Percentiles rank a stretch among this genome's conserved stretches.
Evolutionary conservation across 37 sponge, comb jelly and placozoan genomes (phyloP).

Genomic region (Halichondria panicea): DNA sequence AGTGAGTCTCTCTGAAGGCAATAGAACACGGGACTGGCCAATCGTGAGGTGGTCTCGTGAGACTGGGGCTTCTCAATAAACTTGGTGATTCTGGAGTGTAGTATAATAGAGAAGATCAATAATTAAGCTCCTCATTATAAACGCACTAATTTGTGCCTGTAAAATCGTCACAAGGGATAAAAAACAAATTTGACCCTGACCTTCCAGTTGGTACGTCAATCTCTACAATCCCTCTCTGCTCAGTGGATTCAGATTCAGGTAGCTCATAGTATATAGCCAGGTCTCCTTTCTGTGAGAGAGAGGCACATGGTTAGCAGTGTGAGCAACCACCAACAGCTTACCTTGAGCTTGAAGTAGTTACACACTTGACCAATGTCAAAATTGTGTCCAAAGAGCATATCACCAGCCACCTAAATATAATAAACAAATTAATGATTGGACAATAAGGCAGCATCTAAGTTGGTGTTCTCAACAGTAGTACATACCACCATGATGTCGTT

Average conservation of each 20-base stretch:
- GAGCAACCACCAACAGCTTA: slow-evolving; percentile 1
- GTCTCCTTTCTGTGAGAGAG: slow-evolving; percentile 51
- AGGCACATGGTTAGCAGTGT: too few species aligned
- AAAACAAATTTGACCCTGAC: neutral
- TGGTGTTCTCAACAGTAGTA: too few species aligned
- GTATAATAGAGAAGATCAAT: neutral
- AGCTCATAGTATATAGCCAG: slow-evolving; percentile 83
- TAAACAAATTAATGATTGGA: neutral
- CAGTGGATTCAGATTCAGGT: slow-evolving; percentile 44
- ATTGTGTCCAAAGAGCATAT: slow-evolving; percentile 81
- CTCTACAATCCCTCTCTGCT: slow-evolving; percentile 76
- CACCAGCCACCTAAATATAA: slow-evolving; percentile 72
- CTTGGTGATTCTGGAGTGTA: slow-evolving; percentile 49
- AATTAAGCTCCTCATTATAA: too few species aligned
- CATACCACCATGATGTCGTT: slow-evolving; percentile 90
- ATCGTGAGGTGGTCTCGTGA: slow-evolving; percentile 63
- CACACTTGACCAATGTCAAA: slow-evolving; percentile 84
- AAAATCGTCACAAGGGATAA: neutral
- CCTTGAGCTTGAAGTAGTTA: slow-evolving; percentile 72
- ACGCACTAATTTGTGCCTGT: neutral
- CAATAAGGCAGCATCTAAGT: too few species aligned
- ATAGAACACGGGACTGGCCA: slow-evolving; percentile 84
- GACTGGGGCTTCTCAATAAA: slow-evolving; percentile 81
- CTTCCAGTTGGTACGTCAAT: slow-evolving; percentile 58
- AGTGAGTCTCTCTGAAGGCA: slow-evolving; percentile 58